Base-by-base conservation (phyloP, 2,113 vertebrate genomes). In the Hylia prasina region DNA sequence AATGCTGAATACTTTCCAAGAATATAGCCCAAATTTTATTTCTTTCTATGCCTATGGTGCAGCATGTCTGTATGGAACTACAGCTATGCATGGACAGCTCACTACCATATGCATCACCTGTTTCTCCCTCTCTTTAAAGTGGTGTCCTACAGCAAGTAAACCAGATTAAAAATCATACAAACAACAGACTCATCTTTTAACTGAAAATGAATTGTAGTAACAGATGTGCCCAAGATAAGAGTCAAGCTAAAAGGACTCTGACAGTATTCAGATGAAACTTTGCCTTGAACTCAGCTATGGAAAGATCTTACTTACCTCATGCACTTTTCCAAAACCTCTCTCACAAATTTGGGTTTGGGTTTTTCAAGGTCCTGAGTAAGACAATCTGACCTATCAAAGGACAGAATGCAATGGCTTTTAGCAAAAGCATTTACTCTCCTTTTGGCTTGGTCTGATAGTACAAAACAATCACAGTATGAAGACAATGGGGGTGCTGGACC, bases 291-390 rank as follows among this genome's bases (percentile, higher is more conserved):
- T 3, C 12, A 82, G 24, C 31, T 42, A 81, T 8, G 20, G 61
- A 47, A 57, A 63, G 37, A 40, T 47, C 44, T 82, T 83, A 96
- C 97, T 97, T 94, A 99, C 99, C 99, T 98, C 99, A 99, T 99
- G 88, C 96, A 98, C 96, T 99, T 99, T 95, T 99, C 99, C 97
- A 99, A 97, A 92, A 99, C 99, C 97, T 99, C 99, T 97, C 98
- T 99, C 81, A 99, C 99, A 98, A 99, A 99, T 95, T 99, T 99
- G 81, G 99, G 99, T 85, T 99, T 99, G 75, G 99, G 99, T 84
- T 98, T 99, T 45, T 99, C 99, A 39, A 96, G 96, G 93, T 99
- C 99, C 96, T 99, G 87, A 33, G 99, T 96, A 97, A 99, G 97
- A 97, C 99, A 99, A 95, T 99, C 99, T 80, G 99, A 98, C 99